Percentiles rank a stretch among this genome's conserved stretches.
These are phyloP conservation scores for Argopecten irradians DNA, from an alignment of 1,140 invertebrate genomes.

Conservation along the genomic window DNA sequence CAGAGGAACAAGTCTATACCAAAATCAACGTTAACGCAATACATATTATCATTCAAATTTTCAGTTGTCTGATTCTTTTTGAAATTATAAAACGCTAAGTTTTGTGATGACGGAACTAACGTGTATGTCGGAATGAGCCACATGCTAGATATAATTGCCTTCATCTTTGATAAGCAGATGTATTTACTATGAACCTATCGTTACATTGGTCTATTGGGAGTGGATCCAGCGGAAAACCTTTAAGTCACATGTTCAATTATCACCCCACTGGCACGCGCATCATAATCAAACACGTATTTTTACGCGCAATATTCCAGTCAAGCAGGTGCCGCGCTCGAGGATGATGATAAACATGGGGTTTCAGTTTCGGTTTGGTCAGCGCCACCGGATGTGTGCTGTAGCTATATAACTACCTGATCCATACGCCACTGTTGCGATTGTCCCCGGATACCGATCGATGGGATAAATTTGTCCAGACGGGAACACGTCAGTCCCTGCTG, in stretches of 20 bases:
- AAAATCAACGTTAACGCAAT: too few relatives aligned
- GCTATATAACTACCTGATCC: not conserved
- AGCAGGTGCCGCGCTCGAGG: not conserved
- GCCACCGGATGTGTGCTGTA: not conserved
- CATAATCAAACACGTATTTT: not conserved
- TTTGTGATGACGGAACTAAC: not conserved
- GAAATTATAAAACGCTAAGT: not conserved
- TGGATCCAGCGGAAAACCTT: not conserved
- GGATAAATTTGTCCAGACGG: not conserved
- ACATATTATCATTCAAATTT: too few relatives aligned
- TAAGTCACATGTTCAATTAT: not conserved
- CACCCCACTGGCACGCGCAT: not conserved
- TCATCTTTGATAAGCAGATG: not conserved
- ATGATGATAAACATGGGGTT: not conserved
- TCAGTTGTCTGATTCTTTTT: not conserved
- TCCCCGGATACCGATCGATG: not conserved
- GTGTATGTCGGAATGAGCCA: not conserved
- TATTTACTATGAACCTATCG: not conserved
- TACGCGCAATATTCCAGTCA: not conserved
- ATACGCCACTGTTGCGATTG: not conserved
- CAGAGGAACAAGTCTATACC: too few relatives aligned
- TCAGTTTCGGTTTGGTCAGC: slow-evolving; percentile 2
- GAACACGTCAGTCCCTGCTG: too few relatives aligned
- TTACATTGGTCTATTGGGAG: not conserved
- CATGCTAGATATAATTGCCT: not conserved